Evolutionary conservation across 2,113 vertebrate genomes (phyloP).

Genomic region (Eupsittula cactorum): DNA sequence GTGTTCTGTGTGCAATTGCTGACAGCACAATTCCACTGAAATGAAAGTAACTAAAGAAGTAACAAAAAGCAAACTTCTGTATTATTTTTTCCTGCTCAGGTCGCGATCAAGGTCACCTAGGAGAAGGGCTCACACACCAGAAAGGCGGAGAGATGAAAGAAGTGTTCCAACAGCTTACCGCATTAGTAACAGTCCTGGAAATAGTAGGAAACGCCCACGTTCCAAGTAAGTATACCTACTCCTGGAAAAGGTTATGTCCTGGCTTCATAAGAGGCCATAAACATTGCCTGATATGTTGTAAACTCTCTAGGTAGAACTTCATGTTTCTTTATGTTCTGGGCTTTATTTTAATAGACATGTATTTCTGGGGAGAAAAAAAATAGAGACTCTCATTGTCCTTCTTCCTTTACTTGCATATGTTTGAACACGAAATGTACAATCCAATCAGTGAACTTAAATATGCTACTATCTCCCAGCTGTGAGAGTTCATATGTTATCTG

Average conservation of each 20-base stretch:
- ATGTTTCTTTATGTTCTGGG: background rate
- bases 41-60: background rate
- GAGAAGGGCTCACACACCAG: conserved; percentile 79
- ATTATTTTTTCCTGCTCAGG: conserved; percentile 53
- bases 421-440: background rate
- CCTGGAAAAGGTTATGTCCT: background rate
- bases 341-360: background rate
- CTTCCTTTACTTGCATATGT: background rate
- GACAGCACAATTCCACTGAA: background rate
- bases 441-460: background rate
- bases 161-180: conserved; percentile 80
- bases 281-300: background rate
- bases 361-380: accelerated
- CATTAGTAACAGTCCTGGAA: conserved; percentile 83
- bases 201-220: conserved; percentile 80
- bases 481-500: background rate
- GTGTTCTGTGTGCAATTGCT: background rate
- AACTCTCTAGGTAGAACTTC: background rate
- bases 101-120: conserved; percentile 89
- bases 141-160: conserved; percentile 83
- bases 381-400: background rate
- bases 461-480: background rate
- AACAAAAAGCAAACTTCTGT: background rate
- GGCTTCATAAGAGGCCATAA: background rate
- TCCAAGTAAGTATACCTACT: conserved; percentile 80